Conservation (phyloP, 2,888 invertebrate genomes). For the Cactoblastis cactorum region DNA sequence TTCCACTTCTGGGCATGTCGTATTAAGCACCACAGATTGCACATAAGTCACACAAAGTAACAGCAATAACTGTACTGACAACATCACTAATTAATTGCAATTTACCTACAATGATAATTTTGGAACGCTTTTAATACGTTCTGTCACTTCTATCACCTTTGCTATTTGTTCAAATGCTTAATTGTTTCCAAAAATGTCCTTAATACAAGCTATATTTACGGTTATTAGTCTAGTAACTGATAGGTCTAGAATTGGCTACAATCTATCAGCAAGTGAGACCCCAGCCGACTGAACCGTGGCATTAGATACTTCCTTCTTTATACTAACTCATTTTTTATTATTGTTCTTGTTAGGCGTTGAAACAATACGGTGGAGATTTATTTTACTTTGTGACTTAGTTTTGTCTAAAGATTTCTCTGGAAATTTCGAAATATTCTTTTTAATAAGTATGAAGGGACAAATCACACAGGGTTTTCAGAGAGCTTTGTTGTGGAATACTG, state of each 20-base stretch:
- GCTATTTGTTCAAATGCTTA: neutral
- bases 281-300: conserved; percentile 18
- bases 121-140: neutral
- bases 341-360: conserved; percentile 23
- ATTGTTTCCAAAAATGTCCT: neutral
- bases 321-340: conserved; percentile 41
- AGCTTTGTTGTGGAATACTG: too few species aligned
- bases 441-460: too few species aligned
- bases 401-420: too few species aligned
- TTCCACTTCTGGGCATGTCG: conserved; percentile 50
- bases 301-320: conserved; percentile 46
- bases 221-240: neutral
- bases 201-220: neutral
- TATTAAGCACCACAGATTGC: conserved; percentile 47
- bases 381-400: neutral
- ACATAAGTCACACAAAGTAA: conserved; percentile 34
- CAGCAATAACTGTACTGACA: conserved; percentile 22
- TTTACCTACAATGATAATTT: neutral
- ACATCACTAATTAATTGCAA: neutral
- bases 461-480: too few species aligned
- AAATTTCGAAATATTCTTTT: neutral
- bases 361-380: neutral
- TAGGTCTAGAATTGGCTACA: neutral
- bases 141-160: neutral
- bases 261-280: conserved; percentile 5